Conservation (phyloP, 2,888 invertebrate genomes). For the Choristoneura rosaceana region DNA sequence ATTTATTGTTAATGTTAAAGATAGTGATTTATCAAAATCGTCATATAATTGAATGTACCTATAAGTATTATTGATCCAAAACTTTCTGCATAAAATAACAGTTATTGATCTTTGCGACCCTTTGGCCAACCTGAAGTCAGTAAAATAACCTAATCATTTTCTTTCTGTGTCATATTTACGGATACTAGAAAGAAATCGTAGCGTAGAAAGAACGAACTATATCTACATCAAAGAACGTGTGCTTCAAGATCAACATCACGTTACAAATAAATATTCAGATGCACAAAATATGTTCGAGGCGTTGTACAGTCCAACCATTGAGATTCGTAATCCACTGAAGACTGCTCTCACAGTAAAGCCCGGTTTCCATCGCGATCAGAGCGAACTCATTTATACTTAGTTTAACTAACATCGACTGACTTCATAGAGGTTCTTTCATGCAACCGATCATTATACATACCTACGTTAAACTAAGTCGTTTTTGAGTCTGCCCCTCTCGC, state of each 20-base stretch:
- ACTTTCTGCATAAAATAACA: not conserved
- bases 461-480: too few relatives aligned
- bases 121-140: not conserved
- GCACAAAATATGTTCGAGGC: too few relatives aligned
- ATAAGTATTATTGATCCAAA: conserved; percentile 4
- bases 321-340: not conserved
- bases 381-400: too few relatives aligned
- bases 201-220: too few relatives aligned
- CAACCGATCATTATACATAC: too few relatives aligned
- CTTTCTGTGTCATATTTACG: not conserved
- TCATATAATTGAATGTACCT: not conserved
- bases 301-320: not conserved
- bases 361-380: too few relatives aligned
- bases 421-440: not conserved
- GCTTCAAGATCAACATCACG: too few relatives aligned
- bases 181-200: too few relatives aligned
- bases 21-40: conserved; percentile 1
- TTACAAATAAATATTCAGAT: too few relatives aligned
- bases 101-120: not conserved
- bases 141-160: not conserved
- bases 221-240: too few relatives aligned
- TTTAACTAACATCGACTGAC: too few relatives aligned
- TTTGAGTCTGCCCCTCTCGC: too few relatives aligned
- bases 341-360: not conserved
- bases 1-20: conserved; percentile 23